Conservation (phyloP, 2,888 invertebrate genomes). For the Polietes domitor region DNA sequence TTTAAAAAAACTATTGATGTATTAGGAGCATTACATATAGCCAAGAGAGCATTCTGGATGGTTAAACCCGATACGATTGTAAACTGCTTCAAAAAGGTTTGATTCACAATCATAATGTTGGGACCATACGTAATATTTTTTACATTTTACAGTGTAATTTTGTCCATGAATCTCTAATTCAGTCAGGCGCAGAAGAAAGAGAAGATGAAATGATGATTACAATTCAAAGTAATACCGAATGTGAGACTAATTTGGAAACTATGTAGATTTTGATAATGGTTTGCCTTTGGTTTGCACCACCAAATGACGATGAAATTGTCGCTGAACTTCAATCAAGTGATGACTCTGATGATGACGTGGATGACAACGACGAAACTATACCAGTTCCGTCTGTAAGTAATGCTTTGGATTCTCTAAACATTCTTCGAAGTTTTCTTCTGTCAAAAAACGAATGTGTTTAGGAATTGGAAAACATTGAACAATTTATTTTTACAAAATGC, state of each 20-base stretch:
- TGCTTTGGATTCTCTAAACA: no score
- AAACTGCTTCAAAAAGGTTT: no score
- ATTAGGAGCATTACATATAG: constrained; percentile 24
- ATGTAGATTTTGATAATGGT: constrained; percentile 15
- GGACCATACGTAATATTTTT: neutral
- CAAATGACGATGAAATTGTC: constrained; percentile 21
- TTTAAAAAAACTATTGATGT: constrained; percentile 34
- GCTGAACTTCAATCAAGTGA: neutral
- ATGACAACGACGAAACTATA: constrained; percentile 2
- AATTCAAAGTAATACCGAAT: neutral
- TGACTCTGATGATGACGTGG: neutral
- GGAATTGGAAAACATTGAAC: no score
- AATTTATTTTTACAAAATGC: no score
- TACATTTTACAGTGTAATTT: neutral
- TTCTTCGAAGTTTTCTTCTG: no score
- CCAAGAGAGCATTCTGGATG: constrained; percentile 30
- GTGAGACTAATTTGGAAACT: constrained; percentile 19
- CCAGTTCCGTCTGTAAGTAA: constrained; percentile 15
- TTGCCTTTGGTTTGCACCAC: constrained; percentile 7
- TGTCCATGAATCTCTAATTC: neutral
- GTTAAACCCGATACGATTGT: constrained; percentile 16
- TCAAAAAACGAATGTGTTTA: no score
- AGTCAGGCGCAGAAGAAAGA: neutral
- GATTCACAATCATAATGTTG: neutral
- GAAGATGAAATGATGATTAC: neutral